Evolutionary conservation across 1,140 invertebrate genomes (phyloP), one percentile per base, ranked within the genome.

Genomic region (Trinorchestia longiramus): DNA sequence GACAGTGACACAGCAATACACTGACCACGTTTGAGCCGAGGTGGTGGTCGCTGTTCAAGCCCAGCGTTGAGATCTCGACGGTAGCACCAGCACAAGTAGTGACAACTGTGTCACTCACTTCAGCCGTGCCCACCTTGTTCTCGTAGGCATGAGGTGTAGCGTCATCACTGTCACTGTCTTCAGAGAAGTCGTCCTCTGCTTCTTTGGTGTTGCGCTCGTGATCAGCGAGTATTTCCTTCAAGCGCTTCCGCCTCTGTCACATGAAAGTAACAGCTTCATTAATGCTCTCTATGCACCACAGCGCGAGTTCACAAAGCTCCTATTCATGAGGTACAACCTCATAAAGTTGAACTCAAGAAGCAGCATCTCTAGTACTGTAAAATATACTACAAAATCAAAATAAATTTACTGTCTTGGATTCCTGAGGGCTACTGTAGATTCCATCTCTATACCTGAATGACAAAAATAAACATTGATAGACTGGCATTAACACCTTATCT

Each of bases 161-260:
- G 43, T 94, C 47, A 43, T 94, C 92, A 94, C 43, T 47, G 92
- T 94, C 92, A 36, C 92, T 94, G 43, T 94, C 92, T n/a, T 47
- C 92, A 1, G 92, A 94, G 44, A 94, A 47, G 19, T 94, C 92
- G 36, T 94, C 92, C 15, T 94, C 44, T 19, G 47, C 0, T 40
- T 44, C 44, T 45, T 94, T 47, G 8, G 92, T 94, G 40, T 47
- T 19, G 43, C 43, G 92, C 36, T 94, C 92, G 92, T 94, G 92
- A 6, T 94, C 92, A 19, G 92, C 92, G 3, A 94, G 43, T 19
- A 94, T 8, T 47, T 94, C 44, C 17, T 94, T 94, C 15, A 94
- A 94, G 11, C 44, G 43, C 40, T 94, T 94, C 43, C 92, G 92
- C 40, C 92, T 94, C 92, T 94, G 44, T n/a, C 4, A 42, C 36